Conservation (phyloP, 1,140 invertebrate species). For the Bursaphelenchus mucronatus region DNA sequence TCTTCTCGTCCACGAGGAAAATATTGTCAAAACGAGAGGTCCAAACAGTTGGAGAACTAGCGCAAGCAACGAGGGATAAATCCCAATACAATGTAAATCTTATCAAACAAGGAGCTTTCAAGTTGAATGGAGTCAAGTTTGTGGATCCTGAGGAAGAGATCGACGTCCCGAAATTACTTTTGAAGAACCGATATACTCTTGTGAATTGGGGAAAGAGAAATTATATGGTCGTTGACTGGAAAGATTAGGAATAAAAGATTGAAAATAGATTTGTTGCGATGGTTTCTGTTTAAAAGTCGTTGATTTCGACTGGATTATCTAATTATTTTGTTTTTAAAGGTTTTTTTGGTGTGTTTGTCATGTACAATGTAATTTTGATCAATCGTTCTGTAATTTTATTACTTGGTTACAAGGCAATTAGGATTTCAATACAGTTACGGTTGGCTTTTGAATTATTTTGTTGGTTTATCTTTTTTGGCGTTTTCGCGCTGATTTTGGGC, state of each 20-base stretch:
- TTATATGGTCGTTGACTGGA: slow-evolving; percentile 46
- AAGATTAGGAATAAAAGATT: slow-evolving; percentile 11
- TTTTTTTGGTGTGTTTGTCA: no score
- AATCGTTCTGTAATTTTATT: no score
- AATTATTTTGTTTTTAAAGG: no score
- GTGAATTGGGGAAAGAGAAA: slow-evolving; percentile 49
- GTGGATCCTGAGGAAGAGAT: slow-evolving; percentile 34
- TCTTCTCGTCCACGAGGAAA: slow-evolving; percentile 42
- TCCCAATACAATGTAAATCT: slow-evolving; percentile 19
- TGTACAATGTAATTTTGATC: no score
- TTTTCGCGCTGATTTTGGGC: no score
- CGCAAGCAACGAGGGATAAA: slow-evolving; percentile 37
- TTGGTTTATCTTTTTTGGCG: no score
- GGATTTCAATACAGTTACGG: no score
- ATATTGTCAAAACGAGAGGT: slow-evolving; percentile 27
- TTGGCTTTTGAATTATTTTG: no score
- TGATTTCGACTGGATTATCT: no score
- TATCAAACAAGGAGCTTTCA: slow-evolving; percentile 45
- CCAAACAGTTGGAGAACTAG: slow-evolving; percentile 43
- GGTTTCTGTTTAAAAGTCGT: no score
- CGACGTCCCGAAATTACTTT: slow-evolving; percentile 7
- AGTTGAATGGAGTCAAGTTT: slow-evolving; percentile 45
- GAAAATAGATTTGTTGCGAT: no score
- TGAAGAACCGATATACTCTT: slow-evolving; percentile 37
- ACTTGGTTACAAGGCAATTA: no score